Evolutionary conservation across 2,797 vertebrate species (phyloP).

Genomic region (Myotis myotis): DNA sequence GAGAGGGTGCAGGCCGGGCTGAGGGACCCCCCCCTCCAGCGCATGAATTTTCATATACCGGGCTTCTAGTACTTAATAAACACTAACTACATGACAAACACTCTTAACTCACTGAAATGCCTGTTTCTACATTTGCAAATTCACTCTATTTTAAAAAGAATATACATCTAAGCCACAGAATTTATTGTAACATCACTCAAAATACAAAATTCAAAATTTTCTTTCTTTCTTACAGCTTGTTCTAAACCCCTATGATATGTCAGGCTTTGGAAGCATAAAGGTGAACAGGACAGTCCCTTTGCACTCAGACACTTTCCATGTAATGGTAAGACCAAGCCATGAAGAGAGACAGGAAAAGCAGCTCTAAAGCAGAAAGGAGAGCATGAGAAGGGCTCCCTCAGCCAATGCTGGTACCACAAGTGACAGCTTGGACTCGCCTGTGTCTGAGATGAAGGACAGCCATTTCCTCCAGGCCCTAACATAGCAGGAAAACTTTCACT

Average conservation of each 20-base stretch:
- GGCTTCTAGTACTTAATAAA: not conserved
- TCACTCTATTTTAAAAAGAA: not conserved
- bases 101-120: slow-evolving; percentile 12
- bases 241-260: not conserved
- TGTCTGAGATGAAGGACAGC: not conserved
- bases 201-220: slow-evolving; percentile 37
- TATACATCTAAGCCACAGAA: not conserved
- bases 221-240: not conserved
- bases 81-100: not conserved
- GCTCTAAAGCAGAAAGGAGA: not conserved
- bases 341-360: not conserved
- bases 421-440: not conserved
- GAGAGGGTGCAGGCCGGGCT: too few relatives aligned
- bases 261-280: not conserved
- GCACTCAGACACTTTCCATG: not conserved
- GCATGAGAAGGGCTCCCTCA: not conserved
- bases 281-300: not conserved
- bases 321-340: not conserved
- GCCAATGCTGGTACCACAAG: not conserved
- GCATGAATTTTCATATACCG: too few relatives aligned
- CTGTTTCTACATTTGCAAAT: not conserved
- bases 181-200: slow-evolving; percentile 11
- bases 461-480: not conserved
- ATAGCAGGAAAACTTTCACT: not conserved
- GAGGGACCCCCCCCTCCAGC: too few relatives aligned